Percentiles rank a stretch among this genome's conserved stretches.
phyloP scores from a whole-genome alignment of 2,797 vertebrate genomes.

The Thalassophryne amazonica region DNA sequence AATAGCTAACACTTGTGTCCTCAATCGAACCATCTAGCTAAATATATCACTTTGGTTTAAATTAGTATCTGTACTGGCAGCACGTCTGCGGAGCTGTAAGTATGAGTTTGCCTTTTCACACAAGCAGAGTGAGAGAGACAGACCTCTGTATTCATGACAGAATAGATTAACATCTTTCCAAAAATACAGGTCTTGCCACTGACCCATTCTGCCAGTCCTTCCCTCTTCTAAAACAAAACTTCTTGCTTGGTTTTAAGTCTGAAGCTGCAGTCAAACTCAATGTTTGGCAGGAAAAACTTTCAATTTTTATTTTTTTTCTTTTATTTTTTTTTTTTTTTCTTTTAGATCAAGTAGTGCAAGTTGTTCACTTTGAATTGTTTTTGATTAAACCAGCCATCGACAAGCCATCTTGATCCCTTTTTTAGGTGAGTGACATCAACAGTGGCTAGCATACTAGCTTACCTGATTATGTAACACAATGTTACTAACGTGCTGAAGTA shows the following conservation, averaged over 20 bases:
- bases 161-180: conserved; percentile 49
- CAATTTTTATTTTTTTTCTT: no score
- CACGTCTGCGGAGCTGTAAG: not conserved
- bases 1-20: not conserved
- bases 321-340: no score
- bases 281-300: no score
- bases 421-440: no score
- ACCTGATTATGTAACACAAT: no score
- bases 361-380: no score
- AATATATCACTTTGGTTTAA: conserved; percentile 6
- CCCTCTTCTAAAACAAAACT: not conserved
- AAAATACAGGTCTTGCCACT: conserved; percentile 40
- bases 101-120: conserved; percentile 6
- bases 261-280: no score
- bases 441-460: no score
- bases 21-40: not conserved
- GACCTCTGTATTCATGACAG: conserved; percentile 50
- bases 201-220: conserved; percentile 1
- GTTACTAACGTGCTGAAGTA: no score
- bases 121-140: conserved; percentile 17
- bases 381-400: no score
- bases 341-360: no score
- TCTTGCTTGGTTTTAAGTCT: not conserved
- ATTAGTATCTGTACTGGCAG: not conserved
- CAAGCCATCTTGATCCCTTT: no score